Evolutionary conservation across 2,113 vertebrate genomes (phyloP).

Genomic region (Entomyzon cyanotis): DNA sequence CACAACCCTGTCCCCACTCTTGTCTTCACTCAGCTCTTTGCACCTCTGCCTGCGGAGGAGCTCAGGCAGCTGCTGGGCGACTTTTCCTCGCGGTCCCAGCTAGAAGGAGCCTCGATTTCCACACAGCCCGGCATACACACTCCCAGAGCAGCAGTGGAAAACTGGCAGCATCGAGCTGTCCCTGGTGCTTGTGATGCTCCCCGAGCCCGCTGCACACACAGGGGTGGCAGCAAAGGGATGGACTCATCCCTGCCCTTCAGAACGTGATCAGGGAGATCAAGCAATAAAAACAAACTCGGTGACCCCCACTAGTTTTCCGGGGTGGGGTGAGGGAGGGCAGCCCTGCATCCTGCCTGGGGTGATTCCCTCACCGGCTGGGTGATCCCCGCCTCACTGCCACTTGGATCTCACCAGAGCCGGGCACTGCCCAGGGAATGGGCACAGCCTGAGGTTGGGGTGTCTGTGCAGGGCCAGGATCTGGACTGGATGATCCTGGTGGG

Average conservation of each 20-base stretch:
- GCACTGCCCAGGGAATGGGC: background rate
- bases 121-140: background rate
- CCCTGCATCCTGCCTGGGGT: background rate
- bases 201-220: fast-evolving
- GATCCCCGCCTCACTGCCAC: background rate
- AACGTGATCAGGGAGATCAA: fast-evolving
- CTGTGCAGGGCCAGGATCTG: background rate
- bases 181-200: background rate
- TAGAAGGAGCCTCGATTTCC: background rate
- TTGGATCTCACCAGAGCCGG: background rate
- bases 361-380: no score
- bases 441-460: fast-evolving
- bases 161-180: no score
- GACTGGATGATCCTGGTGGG: fast-evolving
- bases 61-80: background rate
- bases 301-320: fast-evolving
- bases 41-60: background rate
- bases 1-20: background rate
- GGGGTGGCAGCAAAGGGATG: background rate
- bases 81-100: background rate
- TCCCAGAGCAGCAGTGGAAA: no score
- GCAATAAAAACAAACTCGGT: background rate
- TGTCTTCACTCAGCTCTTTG: background rate
- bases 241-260: background rate
- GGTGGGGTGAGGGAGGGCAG: background rate